These are phyloP conservation scores for Aegotheles bennettii DNA, from an alignment of 2,113 vertebrate genomes.

Conservation along the genomic window DNA sequence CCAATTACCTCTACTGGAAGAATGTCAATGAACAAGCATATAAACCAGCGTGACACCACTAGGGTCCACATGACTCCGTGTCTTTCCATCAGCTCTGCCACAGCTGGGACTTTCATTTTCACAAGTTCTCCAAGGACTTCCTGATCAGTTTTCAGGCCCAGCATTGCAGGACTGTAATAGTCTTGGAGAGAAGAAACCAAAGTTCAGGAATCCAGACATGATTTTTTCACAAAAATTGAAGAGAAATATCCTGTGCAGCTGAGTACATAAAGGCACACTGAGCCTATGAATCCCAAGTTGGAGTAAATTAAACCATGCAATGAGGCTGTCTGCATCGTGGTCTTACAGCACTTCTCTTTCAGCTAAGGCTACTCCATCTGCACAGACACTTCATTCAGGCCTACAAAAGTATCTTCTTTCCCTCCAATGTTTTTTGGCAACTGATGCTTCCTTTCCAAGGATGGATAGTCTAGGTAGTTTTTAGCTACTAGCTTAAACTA, in stretches of 20 bases:
- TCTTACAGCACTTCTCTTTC: neutral
- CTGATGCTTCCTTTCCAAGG: neutral
- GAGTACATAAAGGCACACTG: accelerated
- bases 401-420: neutral
- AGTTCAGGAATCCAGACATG: neutral
- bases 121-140: conserved; percentile 92
- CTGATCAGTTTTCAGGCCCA: conserved; percentile 91
- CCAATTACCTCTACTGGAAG: conserved; percentile 89
- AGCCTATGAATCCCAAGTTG: neutral
- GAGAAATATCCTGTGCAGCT: neutral
- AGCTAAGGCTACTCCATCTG: neutral
- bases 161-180: conserved; percentile 88
- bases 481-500: neutral
- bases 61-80: conserved; percentile 88
- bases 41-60: conserved; percentile 93
- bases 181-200: conserved; percentile 66
- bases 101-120: conserved; percentile 84
- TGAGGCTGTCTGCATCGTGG: neutral
- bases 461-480: neutral
- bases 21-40: conserved; percentile 92
- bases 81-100: conserved; percentile 84
- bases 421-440: neutral
- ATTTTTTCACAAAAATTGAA: neutral
- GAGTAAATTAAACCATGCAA: neutral
- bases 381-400: neutral